These are phyloP conservation scores for Odontocerum albicorne DNA, from an alignment of 2,888 invertebrate genomes.

Conservation along the genomic window DNA sequence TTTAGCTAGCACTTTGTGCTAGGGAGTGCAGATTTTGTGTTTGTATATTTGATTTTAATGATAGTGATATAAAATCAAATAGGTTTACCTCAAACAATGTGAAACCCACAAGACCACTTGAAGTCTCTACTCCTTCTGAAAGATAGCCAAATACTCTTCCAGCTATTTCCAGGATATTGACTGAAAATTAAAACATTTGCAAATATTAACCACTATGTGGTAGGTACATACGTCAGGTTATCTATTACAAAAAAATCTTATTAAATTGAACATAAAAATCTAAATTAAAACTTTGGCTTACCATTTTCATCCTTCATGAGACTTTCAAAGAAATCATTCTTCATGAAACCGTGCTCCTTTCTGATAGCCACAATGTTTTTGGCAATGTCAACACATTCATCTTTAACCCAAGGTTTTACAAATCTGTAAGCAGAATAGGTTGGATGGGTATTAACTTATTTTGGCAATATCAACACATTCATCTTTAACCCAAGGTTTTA, in stretches of 20 bases:
- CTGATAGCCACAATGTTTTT: slow-evolving; percentile 12
- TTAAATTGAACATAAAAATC: not conserved
- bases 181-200: slow-evolving; percentile 1
- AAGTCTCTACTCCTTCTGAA: slow-evolving; percentile 29
- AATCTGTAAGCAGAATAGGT: slow-evolving; percentile 16
- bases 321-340: slow-evolving; percentile 25
- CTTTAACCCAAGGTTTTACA: slow-evolving; percentile 13
- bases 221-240: too few species aligned
- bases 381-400: slow-evolving; percentile 17
- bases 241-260: not conserved
- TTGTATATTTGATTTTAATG: too few species aligned
- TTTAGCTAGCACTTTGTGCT: too few species aligned
- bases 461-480: slow-evolving; percentile 18
- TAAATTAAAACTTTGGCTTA: slow-evolving; percentile 1
- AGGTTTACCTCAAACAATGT: slow-evolving; percentile 26
- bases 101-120: slow-evolving; percentile 19
- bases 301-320: slow-evolving; percentile 20
- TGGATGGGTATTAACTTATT: not conserved
- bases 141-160: slow-evolving; percentile 26
- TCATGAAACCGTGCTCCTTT: slow-evolving; percentile 16
- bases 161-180: slow-evolving; percentile 12
- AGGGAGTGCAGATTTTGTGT: too few species aligned
- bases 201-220: too few species aligned
- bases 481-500: slow-evolving; percentile 13
- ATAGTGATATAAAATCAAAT: too few species aligned